Base-by-base conservation (phyloP, 2,113 vertebrate species). In the Corydoras sp. region DNA sequence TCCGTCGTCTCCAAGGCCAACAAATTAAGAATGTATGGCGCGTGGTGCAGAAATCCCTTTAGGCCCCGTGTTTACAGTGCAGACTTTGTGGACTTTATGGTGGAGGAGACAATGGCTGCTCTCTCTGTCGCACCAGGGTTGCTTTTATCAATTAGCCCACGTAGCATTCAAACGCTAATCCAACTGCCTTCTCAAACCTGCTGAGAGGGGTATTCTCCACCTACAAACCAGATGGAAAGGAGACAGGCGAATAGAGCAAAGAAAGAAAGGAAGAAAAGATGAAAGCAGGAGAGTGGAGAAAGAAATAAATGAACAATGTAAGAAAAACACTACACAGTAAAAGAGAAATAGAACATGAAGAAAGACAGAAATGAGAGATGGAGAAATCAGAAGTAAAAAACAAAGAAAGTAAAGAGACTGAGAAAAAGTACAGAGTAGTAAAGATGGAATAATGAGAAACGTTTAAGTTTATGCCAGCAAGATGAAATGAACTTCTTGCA, bases 71-170 rank as follows among this genome's bases (percentile, higher is more conserved):
- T 81, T 85, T 79, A 84, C 67, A 75, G 82, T 72, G 35, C 35
- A 43, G 35, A 43, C 35, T 43, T 43, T 80, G 81, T 76, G 74
- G 75, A 80, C 80, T 83, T 81, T 79, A 85, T 86, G 82, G 74
- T 76, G 32, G 66, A 3, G 61, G 53, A 74, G 82, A 85, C 84
- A 87, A 88, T 85, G 78, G 78, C 79, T 73, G 76, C 69, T 62
- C 80, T 85, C 79, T 78, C 71, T 43, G 35, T 53, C 13, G 73
- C 75, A 76, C 81, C 29, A 0, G 81, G 84, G 86, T 87, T 83
- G 81, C 84, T 88, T 89, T 89, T 85, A 86, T 87, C 85, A 86
- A 86, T 88, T 87, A 84, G 83, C 65, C 81, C 72, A 80, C 78
- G 81, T 75, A 78, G 81, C 32, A 79, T 81, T 83, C 80, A 83